phyloP scores from a whole-genome alignment of 2,113 vertebrate genomes.

The Rattus norvegicus region GRCr8 NC_086024.1:29167001-29167500 shows the following conservation, averaged over 20 bases:
- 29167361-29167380: not conserved
- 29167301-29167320: not conserved
- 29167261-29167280: constrained; percentile 1
- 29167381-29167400: not conserved
- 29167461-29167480: not conserved
- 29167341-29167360: not conserved
- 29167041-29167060: not conserved
- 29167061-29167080: constrained; percentile 1
- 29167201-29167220: not conserved
- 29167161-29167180: not conserved
- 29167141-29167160: not conserved
- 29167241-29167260: not conserved
- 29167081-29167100: constrained; percentile 3
- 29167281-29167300: not conserved
- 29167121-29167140: not conserved
- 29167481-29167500: not conserved
- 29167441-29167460: not conserved
- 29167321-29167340: not conserved
- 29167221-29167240: constrained; percentile 37
- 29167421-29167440: not conserved
- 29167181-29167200: not conserved
- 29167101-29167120: not conserved
- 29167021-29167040: not conserved
- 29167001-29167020: not conserved
- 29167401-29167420: not conserved